Evolutionary conservation across 2,113 vertebrate genomes (phyloP).

Genomic region (Ochotona princeps): DNA sequence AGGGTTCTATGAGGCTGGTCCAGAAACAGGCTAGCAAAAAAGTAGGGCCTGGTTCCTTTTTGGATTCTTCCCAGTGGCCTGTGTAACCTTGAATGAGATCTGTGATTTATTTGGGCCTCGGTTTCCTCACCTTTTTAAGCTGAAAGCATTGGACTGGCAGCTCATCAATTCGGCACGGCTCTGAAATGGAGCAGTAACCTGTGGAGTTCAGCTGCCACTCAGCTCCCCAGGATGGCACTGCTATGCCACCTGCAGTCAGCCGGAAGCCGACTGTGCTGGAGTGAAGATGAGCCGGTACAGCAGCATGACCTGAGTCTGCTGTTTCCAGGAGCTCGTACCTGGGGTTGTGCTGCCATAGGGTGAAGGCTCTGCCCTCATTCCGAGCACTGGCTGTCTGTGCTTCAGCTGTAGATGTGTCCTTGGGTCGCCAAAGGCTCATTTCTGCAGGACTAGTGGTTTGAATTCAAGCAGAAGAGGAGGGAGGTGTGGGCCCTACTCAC

Average conservation of each 20-base stretch:
- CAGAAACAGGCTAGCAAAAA: not conserved
- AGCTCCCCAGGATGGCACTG: slow-evolving; percentile 58
- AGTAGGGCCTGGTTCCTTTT: not conserved
- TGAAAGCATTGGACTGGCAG: not conserved
- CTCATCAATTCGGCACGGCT: not conserved
- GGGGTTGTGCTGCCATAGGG: not conserved
- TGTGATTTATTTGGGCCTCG: not conserved
- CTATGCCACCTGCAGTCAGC: slow-evolving; percentile 56
- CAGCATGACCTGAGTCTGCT: not conserved
- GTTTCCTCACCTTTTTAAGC: slow-evolving; percentile 25
- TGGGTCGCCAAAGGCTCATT: slow-evolving; percentile 46
- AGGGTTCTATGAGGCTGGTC: not conserved
- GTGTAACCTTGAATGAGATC: slow-evolving; percentile 24
- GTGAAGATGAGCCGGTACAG: too few relatives aligned
- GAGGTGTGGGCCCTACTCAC: slow-evolving; percentile 60
- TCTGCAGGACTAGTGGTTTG: slow-evolving; percentile 76
- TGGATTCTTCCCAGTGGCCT: not conserved
- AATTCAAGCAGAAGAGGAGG: slow-evolving; percentile 69
- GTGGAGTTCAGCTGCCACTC: not conserved
- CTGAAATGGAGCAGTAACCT: not conserved
- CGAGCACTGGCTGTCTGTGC: not conserved
- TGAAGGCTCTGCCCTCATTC: not conserved
- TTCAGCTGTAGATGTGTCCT: slow-evolving; percentile 35
- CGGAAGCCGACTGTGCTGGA: too few relatives aligned
- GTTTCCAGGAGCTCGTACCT: not conserved